Percentiles rank a stretch among this genome's conserved stretches.
Conservation (phyloP, 2,797 vertebrate species). For the Urocyon cinereoargenteus region DNA sequence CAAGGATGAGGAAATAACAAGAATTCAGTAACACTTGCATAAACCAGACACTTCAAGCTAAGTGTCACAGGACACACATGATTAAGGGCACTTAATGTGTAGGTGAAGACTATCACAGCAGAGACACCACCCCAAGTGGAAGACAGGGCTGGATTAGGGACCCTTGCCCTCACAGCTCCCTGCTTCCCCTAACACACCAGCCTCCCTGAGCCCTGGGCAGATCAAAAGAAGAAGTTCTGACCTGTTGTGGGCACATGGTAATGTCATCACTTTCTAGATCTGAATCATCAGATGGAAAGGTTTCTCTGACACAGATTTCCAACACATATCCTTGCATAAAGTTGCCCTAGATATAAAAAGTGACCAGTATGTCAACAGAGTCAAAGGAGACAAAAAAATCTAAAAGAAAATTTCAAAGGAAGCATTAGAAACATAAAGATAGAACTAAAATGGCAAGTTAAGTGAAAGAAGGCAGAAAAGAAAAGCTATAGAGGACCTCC, state of each 20-base stretch:
- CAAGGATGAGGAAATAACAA: slow-evolving; percentile 33
- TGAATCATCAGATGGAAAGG: slow-evolving; percentile 61
- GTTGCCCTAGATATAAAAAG: slow-evolving; percentile 36
- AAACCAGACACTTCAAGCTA: slow-evolving; percentile 16
- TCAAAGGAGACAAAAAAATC: slow-evolving; percentile 14
- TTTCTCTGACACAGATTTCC: slow-evolving; percentile 57
- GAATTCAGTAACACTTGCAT: slow-evolving; percentile 1
- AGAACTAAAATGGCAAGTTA: not conserved
- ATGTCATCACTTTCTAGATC: slow-evolving; percentile 63
- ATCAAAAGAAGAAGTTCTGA: slow-evolving; percentile 67
- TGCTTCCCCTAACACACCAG: not conserved
- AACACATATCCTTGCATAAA: slow-evolving; percentile 6
- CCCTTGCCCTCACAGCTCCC: not conserved
- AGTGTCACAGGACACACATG: not conserved
- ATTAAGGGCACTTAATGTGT: not conserved
- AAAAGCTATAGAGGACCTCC: not conserved
- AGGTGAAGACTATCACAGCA: not conserved
- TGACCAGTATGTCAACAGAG: not conserved
- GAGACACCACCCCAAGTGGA: not conserved
- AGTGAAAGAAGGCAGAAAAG: not conserved
- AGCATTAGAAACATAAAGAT: not conserved
- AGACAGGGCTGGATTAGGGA: not conserved
- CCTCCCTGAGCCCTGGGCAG: not conserved
- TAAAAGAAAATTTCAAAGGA: slow-evolving; percentile 43
- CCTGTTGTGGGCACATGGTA: slow-evolving; percentile 29